A percentile compares a stretch with the other conserved stretches of the same genome.
Conservation (phyloP, 2,113 vertebrate genomes). For the Furnarius figulus region DNA sequence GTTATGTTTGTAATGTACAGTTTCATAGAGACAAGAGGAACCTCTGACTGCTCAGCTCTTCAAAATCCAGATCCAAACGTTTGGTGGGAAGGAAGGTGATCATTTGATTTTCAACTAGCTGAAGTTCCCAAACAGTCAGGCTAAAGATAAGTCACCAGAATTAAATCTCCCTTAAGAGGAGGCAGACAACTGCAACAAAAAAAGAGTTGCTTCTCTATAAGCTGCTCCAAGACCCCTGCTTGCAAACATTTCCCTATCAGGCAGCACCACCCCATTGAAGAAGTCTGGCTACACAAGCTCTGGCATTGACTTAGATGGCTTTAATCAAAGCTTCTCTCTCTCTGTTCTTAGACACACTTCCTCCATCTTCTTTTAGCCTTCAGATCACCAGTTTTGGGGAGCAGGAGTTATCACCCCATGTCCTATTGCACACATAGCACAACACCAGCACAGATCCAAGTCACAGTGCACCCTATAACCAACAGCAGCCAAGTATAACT, state of each 20-base stretch:
- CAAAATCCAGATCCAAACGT: not conserved
- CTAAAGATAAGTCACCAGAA: not conserved
- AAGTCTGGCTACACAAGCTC: not conserved
- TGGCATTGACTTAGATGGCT: not conserved
- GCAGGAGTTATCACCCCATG: not conserved
- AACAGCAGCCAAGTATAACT: not conserved
- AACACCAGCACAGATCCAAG: not conserved
- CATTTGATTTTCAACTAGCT: not conserved
- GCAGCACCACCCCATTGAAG: rapidly evolving
- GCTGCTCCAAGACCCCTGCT: not conserved
- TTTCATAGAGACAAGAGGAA: constrained; percentile 18
- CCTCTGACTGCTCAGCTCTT: not conserved
- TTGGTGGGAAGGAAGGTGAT: not conserved
- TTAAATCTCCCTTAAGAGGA: not conserved
- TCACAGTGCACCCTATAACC: rapidly evolving
- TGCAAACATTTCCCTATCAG: not conserved
- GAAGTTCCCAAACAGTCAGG: not conserved
- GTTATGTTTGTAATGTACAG: constrained; percentile 13
- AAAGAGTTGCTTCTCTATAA: not conserved
- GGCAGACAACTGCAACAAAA: not conserved
- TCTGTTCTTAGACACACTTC: not conserved
- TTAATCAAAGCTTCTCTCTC: not conserved
- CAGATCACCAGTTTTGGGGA: not conserved
- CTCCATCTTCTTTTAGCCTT: not conserved
- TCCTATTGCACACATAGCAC: not conserved